Evolutionary conservation across 2,888 invertebrate species (phyloP).

Genomic region (Cerceris rybyensis): DNA sequence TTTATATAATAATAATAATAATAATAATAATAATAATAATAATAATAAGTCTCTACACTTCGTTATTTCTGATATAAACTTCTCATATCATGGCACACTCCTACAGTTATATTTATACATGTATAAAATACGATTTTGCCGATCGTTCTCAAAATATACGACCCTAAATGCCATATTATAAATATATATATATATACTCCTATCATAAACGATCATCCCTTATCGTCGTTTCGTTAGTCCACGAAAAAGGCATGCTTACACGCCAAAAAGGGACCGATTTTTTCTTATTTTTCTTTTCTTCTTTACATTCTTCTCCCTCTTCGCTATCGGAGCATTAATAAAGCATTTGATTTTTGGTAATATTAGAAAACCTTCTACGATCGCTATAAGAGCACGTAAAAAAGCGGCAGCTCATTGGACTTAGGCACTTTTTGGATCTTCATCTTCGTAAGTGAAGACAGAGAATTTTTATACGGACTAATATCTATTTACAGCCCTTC

Average conservation of each 20-base stretch:
- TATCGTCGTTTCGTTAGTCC: background rate
- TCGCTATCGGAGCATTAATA: conserved; percentile 57
- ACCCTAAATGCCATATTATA: conserved; percentile 52
- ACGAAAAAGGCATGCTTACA: background rate
- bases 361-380: conserved; percentile 48
- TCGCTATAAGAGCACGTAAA: conserved; percentile 41
- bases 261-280: background rate
- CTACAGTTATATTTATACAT: conserved; percentile 42
- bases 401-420: conserved; percentile 59
- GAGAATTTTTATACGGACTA: conserved; percentile 24
- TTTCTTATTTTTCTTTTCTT: background rate
- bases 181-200: conserved; percentile 23
- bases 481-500: conserved; percentile 37
- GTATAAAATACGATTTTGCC: conserved; percentile 51
- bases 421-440: conserved; percentile 54
- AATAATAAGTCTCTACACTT: conserved; percentile 33
- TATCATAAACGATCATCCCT: conserved; percentile 34
- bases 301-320: background rate
- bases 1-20: conserved; percentile 33
- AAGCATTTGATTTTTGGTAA: conserved; percentile 72
- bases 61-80: conserved; percentile 35
- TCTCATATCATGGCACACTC: conserved; percentile 51
- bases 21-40: too few species aligned
- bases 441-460: conserved; percentile 5
- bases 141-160: conserved; percentile 48